Percentiles rank a stretch among this genome's conserved stretches.
phyloP scores from a whole-genome alignment of 1,140 invertebrate species.

The Drosophila punjabiensis region DNA sequence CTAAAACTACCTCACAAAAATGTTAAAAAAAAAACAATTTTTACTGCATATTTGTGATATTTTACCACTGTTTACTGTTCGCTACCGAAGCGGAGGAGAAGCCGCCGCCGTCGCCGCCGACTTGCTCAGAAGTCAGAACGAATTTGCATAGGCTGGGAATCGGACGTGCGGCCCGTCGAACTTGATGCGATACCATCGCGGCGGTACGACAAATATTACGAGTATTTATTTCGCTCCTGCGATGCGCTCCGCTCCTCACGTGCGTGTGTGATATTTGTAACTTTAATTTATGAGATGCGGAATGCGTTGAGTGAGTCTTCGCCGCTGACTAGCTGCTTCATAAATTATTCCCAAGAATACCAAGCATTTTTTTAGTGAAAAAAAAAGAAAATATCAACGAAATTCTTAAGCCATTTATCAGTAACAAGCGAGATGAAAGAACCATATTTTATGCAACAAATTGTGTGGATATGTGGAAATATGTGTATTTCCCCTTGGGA shows the following conservation, averaged over 20 bases:
- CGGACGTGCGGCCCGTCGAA: constrained; percentile 62
- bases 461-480: constrained; percentile 63
- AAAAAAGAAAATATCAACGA: constrained; percentile 41
- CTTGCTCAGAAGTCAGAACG: constrained; percentile 69
- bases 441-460: constrained; percentile 35
- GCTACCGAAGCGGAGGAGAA: constrained; percentile 10
- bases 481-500: constrained; percentile 14
- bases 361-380: constrained; percentile 56
- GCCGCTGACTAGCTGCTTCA: constrained; percentile 48
- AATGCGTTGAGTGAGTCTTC: constrained; percentile 55
- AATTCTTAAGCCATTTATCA: constrained; percentile 67
- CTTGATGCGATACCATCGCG: constrained; percentile 50
- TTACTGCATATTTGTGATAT: not conserved
- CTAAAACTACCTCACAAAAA: not conserved
- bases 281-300: constrained; percentile 74
- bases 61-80: constrained; percentile 20
- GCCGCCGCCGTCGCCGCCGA: constrained; percentile 7
- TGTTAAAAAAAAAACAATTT: no score
- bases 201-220: constrained; percentile 51
- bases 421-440: constrained; percentile 52
- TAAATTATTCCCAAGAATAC: constrained; percentile 69
- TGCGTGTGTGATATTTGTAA: constrained; percentile 55
- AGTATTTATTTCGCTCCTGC: constrained; percentile 22
- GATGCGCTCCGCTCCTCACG: constrained; percentile 33
- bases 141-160: constrained; percentile 67